These are phyloP conservation scores for Sisyra terminalis DNA, from an alignment of 2,888 invertebrate genomes.

Conservation along the genomic window DNA sequence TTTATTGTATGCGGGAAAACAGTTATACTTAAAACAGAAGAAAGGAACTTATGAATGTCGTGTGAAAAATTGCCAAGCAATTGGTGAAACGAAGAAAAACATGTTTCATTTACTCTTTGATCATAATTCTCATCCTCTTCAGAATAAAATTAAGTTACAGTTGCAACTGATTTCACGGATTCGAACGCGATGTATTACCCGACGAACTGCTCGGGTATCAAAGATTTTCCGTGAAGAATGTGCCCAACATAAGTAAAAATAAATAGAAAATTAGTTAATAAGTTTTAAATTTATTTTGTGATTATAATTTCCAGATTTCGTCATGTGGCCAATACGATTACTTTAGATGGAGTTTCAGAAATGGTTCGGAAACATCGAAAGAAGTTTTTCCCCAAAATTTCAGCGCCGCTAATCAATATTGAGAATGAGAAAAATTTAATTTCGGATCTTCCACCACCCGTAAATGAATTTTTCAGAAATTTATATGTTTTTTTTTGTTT, in stretches of 20 bases:
- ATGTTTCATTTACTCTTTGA: background rate
- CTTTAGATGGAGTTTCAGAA: slow-evolving; percentile 8
- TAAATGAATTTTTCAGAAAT: too few species aligned
- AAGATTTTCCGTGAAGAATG: slow-evolving; percentile 8
- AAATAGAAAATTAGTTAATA: background rate
- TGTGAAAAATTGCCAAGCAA: slow-evolving; percentile 3
- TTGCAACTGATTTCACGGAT: slow-evolving; percentile 7
- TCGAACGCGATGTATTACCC: background rate
- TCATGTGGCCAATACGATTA: slow-evolving; percentile 3
- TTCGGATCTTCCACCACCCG: slow-evolving; percentile 5
- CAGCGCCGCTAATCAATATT: background rate
- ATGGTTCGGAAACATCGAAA: slow-evolving; percentile 2
- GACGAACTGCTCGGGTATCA: slow-evolving; percentile 4
- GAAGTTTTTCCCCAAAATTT: slow-evolving; percentile 3
- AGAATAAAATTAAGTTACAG: slow-evolving; percentile 5
- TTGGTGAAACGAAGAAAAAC: slow-evolving; percentile 4
- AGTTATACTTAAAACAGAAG: slow-evolving; percentile 6
- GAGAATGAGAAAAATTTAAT: background rate
- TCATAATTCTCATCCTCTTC: slow-evolving; percentile 3
- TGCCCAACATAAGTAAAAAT: slow-evolving; percentile 4
- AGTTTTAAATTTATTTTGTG: background rate
- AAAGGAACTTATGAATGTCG: slow-evolving; percentile 3
- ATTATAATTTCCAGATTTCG: slow-evolving; percentile 6
- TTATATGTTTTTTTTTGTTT: too few species aligned
- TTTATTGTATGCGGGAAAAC: slow-evolving; percentile 6